Conservation (phyloP, 2,888 invertebrate genomes). For the Mongoloraphidia duomilia region DNA sequence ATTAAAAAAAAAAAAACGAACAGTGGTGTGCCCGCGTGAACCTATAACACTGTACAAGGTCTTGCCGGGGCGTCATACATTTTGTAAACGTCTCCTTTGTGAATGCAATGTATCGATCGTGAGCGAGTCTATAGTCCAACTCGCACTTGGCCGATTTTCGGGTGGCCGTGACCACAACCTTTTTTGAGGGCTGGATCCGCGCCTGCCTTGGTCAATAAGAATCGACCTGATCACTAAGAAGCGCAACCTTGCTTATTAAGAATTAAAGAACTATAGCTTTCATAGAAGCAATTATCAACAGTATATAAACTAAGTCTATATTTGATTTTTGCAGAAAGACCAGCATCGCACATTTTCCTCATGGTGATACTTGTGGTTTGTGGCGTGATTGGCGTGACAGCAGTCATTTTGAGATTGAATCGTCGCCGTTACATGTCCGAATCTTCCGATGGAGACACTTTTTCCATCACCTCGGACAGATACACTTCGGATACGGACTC, state of each 20-base stretch:
- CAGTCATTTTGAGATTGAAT: slow-evolving; percentile 40
- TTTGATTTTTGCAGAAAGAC: slow-evolving; percentile 26
- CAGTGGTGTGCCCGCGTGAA: too few species aligned
- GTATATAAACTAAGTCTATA: not conserved
- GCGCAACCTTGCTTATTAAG: not conserved
- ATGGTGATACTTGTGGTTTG: slow-evolving; percentile 43
- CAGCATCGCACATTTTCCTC: slow-evolving; percentile 34
- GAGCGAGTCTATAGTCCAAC: too few species aligned
- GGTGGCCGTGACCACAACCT: too few species aligned
- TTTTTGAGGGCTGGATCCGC: too few species aligned
- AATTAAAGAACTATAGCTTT: not conserved
- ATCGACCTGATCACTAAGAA: not conserved
- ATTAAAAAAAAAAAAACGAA: too few species aligned
- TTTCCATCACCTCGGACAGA: slow-evolving; percentile 28
- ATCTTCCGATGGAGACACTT: slow-evolving; percentile 36
- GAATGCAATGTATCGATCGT: too few species aligned
- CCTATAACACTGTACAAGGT: too few species aligned
- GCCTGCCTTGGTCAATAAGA: too few species aligned
- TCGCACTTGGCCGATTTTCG: too few species aligned
- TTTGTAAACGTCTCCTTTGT: not conserved
- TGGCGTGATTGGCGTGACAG: slow-evolving; percentile 39
- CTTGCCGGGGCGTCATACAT: not conserved
- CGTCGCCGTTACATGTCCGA: slow-evolving; percentile 28
- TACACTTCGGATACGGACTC: slow-evolving; percentile 28
- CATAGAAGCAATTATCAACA: too few species aligned